Evolutionary conservation across 2,113 vertebrate genomes (phyloP), one percentile per base, ranked within the genome.

Genomic region (Halcyon senegalensis): DNA sequence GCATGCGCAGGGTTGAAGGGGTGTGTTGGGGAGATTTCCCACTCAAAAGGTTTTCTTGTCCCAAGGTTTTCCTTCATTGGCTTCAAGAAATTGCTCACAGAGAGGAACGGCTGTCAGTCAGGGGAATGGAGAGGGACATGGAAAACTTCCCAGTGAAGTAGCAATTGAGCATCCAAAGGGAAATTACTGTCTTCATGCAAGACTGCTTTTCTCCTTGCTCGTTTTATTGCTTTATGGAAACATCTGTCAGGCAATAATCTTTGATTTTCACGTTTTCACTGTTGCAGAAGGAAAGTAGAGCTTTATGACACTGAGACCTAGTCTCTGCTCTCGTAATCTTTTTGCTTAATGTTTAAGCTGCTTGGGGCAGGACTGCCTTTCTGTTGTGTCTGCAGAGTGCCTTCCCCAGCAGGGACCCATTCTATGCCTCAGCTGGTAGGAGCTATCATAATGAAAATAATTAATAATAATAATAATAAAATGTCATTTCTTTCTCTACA

Each of bases 161-260:
- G 53, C 51, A 92, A n/a, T 63, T 7, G 3, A 58, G 41, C 67
- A 70, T 89, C 89, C 87, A 72, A 89, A 89, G 87, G 84, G 84
- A 96, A 94, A 94, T 94, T 85, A 89, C 37, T 85, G 37, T 59
- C 70, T 93, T 94, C 67, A 76, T 74, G 68, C 48, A 91, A 94
- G 84, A 76, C 68, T 94, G n/a, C 59, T 83, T 43, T 91, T 66
- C 63, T 92, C 37, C 13, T 69, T 94, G 53, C 66, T 89, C 9
- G 4, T 75, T 94, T 94, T 90, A 93, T 95, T 97, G 89, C 86
- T 88, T 89, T 86, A 59, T 77, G 62, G 75, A 90, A 95, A 80
- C 77, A 81, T 85, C 85, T 93, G 89, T 81, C 59, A 80, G 80
- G 87, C 85, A 94, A 76, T 82, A 88, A 92, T 53, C 83, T 91